Evolutionary conservation across 2,113 vertebrate genomes (phyloP), one percentile per base, ranked within the genome.

Genomic region (Antechinus flavipes): DNA sequence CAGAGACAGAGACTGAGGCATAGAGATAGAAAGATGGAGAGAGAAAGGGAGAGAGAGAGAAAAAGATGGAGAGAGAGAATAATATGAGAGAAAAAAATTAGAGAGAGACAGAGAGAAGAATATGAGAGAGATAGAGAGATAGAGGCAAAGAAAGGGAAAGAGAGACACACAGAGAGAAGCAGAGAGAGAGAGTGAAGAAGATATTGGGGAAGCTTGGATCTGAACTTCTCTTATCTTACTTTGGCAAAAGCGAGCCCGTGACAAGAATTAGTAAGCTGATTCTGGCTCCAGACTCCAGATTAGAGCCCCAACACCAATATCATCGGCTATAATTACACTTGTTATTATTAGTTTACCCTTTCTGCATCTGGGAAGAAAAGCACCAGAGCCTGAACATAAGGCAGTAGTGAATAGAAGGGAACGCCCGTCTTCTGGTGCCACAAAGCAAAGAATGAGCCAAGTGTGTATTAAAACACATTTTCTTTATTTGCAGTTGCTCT

Each of bases 401-500:
- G 96, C 93, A 46, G 95, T 97, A 55, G 26, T 96, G 96, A 97
- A 91, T 52, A 93, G 91, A 94, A 50, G 91, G 93, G 7, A 93
- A 89, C 11, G 0, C 49, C 76, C 92, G 42, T 95, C 95, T 97
- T 93, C 91, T 94, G 91, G 95, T 96, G 92, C 91, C 94, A 95
- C 30, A 93, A 95, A 93, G 84, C 96, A 94, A 93, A 93, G 58
- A 94, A 95, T 93, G 91, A 90, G 94, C 91, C 84, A 94, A 49
- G 91, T 56, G 90, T n/a, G 42, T 93, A 95, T 96, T 95, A 84
- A 96, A 95, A 76, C 35, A 95, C 95, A 76, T 93, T 94, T 94
- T 94, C 93, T 97, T 97, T 95, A 96, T 96, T 98, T 97, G 96
- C 95, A 95, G 93, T 97, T 98, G 95, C 93, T 95, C 92, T 95